Conservation (phyloP, 2,888 invertebrate species). For the Ectemnius cavifrons region DNA sequence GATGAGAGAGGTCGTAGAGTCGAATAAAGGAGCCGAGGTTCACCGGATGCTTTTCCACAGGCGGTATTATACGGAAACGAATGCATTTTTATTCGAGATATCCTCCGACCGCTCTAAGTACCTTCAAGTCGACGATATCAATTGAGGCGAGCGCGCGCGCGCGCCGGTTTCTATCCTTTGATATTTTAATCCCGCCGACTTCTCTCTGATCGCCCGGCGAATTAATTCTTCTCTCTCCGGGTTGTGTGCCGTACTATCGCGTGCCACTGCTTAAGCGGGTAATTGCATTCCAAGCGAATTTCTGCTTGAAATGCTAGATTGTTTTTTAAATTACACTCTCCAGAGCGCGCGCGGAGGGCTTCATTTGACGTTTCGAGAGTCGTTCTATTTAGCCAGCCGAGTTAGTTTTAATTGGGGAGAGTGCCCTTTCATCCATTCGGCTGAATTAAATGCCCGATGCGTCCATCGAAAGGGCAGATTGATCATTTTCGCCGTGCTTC, state of each 20-base stretch:
- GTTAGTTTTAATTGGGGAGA: constrained; percentile 3
- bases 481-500: not conserved
- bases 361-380: constrained; percentile 1
- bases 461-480: not conserved
- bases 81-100: constrained; percentile 4
- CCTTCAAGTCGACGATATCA: constrained; percentile 10
- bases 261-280: constrained; percentile 24
- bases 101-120: not conserved
- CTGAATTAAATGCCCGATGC: not conserved
- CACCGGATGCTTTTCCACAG: too few relatives aligned
- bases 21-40: too few relatives aligned
- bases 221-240: constrained; percentile 29
- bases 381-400: constrained; percentile 7
- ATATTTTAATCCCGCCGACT: constrained; percentile 40
- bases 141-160: constrained; percentile 22
- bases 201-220: constrained; percentile 24
- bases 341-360: not conserved
- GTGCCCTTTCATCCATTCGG: not conserved
- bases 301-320: constrained; percentile 20
- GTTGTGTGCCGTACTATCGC: constrained; percentile 16
- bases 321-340: constrained; percentile 22
- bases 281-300: constrained; percentile 21
- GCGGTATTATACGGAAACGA: not conserved
- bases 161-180: constrained; percentile 22
- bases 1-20: too few relatives aligned